Base-by-base conservation (phyloP, 1,140 invertebrate genomes). In the Drosophila repletoides region DNA sequence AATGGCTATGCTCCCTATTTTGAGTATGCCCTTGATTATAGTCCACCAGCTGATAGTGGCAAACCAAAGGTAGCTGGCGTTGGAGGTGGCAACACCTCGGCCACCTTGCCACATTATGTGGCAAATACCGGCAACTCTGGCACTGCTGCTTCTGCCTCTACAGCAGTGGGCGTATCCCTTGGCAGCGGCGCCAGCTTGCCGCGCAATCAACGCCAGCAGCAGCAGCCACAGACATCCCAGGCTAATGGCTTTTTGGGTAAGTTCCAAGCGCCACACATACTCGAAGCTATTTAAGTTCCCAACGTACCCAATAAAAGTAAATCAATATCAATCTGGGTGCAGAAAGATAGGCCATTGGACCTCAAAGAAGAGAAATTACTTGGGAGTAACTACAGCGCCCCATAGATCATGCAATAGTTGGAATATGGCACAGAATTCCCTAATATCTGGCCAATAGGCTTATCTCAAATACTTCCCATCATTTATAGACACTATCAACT, bases 1-100 rank as follows among this genome's bases (percentile, higher is more conserved):
- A 97, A 97, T 74, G 96, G 96, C 15, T 97, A 97, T 90, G 95
- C 96, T 24, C 95, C 96, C 7, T 97, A 97, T 91, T 95, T 96
- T 29, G 96, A 97, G 86, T 97, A 97, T 88, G 92, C 93, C 21
- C 91, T 95, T 46, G 96, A 97, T 90, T 97, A 97, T 91, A 96
- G 95, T 81, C 95, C 95, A 4, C 95, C 95, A 6, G 92, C 91
- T 0, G 83, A 87, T 0, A 38, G 21, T 1, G 43, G 41, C 31
- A 88, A 81, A 24, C 12, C 59, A 5, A 88, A 86, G 49, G 53
- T 19, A 7, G 14, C 14, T n/a, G 19, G 12, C 22, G 26, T n/a
- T 21, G 55, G 28, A 3, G 48, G 49, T n/a, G 38, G 63, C 90
- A 81, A 77, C 38, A 89, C 74, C 45, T 89, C 88, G 9, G 83